A percentile compares a stretch with the other conserved stretches of the same genome.
Conservation (phyloP, 64 coral and sea anemone genomes). For the Montipora sp. region DNA sequence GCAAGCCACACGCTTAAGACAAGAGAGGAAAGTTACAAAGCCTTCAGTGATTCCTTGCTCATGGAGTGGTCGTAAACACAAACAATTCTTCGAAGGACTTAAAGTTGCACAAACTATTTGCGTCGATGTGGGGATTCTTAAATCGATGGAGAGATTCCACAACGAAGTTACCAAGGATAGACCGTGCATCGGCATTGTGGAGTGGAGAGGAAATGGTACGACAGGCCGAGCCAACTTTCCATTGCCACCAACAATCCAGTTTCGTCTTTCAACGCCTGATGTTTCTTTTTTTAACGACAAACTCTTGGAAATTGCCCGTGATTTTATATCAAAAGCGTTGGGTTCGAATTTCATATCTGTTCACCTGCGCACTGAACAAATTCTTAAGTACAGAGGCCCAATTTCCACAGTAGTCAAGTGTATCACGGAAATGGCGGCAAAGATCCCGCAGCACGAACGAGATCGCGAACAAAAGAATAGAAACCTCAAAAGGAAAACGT, state of each 20-base stretch:
- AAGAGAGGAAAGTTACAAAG: slow-evolving; percentile 30
- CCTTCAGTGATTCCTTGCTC: not conserved
- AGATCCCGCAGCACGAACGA: slow-evolving; percentile 25
- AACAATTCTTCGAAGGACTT: slow-evolving; percentile 8
- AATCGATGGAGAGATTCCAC: slow-evolving; percentile 56
- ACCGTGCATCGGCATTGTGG: slow-evolving; percentile 78
- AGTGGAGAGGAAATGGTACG: slow-evolving; percentile 83
- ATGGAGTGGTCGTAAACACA: not conserved
- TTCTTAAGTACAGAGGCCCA: slow-evolving; percentile 51
- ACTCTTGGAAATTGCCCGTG: slow-evolving; percentile 74
- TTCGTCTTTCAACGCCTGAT: slow-evolving; percentile 15
- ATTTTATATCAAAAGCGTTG: slow-evolving; percentile 66
- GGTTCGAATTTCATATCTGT: slow-evolving; percentile 62
- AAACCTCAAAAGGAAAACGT: slow-evolving; percentile 17
- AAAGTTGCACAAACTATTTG: slow-evolving; percentile 82
- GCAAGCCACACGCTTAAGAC: not conserved
- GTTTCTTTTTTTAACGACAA: slow-evolving; percentile 60
- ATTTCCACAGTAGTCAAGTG: slow-evolving; percentile 53
- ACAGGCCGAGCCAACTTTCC: slow-evolving; percentile 59
- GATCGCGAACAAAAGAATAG: not conserved
- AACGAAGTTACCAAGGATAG: slow-evolving; percentile 61
- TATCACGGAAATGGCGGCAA: slow-evolving; percentile 53
- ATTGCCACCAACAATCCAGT: slow-evolving; percentile 48
- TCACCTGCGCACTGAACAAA: slow-evolving; percentile 81
- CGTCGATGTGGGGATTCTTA: slow-evolving; percentile 81